Conservation (phyloP, 2,888 invertebrate species). For the Pachymerium ferrugineum region DNA sequence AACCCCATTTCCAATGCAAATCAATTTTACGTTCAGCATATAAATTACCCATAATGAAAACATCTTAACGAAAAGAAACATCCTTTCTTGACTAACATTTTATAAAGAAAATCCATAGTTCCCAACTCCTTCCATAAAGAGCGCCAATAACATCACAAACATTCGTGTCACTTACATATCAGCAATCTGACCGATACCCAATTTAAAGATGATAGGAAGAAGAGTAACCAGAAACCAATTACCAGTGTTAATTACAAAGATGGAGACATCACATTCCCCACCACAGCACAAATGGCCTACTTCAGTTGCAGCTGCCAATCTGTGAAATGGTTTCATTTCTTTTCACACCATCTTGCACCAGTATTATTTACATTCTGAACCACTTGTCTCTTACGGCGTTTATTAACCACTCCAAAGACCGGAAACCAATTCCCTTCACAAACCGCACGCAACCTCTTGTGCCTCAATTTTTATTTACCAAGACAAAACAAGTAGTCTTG, state of each 20-base stretch:
- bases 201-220: too few relatives aligned
- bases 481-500: background rate
- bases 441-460: background rate
- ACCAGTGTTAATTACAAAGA: background rate
- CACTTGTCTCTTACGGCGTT: background rate
- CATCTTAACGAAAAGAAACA: too few relatives aligned
- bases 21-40: too few relatives aligned
- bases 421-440: background rate
- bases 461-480: background rate
- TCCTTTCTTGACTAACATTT: too few relatives aligned
- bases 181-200: background rate
- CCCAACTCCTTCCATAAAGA: too few relatives aligned
- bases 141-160: too few relatives aligned
- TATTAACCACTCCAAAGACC: background rate
- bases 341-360: background rate
- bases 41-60: too few relatives aligned
- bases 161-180: too few relatives aligned
- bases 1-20: too few relatives aligned
- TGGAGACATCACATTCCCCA: constrained; percentile 3
- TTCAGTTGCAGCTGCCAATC: constrained; percentile 8
- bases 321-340: background rate
- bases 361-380: background rate
- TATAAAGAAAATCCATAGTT: too few relatives aligned
- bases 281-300: background rate
- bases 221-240: background rate